Evolutionary conservation across 2,113 vertebrate species (phyloP).

Genomic region (Hypanus sabinus): DNA sequence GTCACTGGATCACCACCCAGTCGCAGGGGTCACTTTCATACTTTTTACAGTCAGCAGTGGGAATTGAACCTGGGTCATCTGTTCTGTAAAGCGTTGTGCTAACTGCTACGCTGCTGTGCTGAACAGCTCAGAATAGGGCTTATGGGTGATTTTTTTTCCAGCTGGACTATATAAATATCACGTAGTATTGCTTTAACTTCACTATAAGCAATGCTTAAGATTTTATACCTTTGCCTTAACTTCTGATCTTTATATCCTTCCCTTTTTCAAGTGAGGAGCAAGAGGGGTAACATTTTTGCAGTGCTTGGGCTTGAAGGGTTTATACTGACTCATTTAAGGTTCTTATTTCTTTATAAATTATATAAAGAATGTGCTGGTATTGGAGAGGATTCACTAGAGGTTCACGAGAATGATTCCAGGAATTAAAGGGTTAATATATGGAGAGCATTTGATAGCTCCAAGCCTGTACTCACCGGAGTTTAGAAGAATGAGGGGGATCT

Average conservation of each 20-base stretch:
- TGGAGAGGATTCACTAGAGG: too few species aligned
- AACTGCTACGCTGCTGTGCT: neutral
- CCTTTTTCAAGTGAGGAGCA: neutral
- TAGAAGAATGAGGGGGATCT: too few species aligned
- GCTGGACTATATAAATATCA: neutral
- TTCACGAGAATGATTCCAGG: too few species aligned
- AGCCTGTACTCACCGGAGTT: too few species aligned
- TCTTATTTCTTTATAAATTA: neutral
- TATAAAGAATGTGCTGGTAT: too few species aligned
- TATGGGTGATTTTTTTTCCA: neutral
- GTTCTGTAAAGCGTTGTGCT: too few species aligned
- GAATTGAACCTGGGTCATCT: too few species aligned
- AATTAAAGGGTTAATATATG: too few species aligned
- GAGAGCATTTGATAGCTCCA: too few species aligned
- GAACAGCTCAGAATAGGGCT: neutral
- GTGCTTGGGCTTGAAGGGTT: neutral
- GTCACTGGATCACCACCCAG: too few species aligned
- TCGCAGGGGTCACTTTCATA: too few species aligned
- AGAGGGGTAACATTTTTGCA: neutral
- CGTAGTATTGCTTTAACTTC: neutral
- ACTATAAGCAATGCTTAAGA: neutral
- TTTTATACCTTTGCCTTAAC: neutral
- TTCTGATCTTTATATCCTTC: neutral
- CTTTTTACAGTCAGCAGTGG: too few species aligned
- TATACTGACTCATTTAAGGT: conserved; percentile 8